Evolutionary conservation across 2,113 vertebrate species (phyloP).

Genomic region (Platichthys flesus): DNA sequence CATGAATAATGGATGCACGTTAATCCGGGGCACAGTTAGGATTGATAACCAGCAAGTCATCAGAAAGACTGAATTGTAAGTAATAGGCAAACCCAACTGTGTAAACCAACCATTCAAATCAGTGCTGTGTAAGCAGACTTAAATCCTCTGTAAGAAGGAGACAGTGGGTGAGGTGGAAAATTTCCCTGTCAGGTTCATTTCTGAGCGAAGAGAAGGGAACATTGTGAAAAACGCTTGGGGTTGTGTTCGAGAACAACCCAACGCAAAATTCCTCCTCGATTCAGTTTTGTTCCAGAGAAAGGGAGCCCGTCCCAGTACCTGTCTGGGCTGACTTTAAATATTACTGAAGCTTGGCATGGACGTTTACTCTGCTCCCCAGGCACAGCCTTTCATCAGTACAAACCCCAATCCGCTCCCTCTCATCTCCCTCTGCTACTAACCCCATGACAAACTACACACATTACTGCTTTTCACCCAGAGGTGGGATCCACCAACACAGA

Average conservation of each 20-base stretch:
- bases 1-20: constrained; percentile 45
- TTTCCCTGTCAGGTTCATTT: constrained; percentile 70
- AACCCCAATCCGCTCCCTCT: constrained; percentile 47
- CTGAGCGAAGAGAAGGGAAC: constrained; percentile 58
- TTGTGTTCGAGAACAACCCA: constrained; percentile 71
- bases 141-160: constrained; percentile 60
- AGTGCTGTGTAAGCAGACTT: constrained; percentile 60
- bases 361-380: constrained; percentile 62
- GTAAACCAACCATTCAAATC: constrained; percentile 67
- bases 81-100: constrained; percentile 68
- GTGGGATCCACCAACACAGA: constrained; percentile 9
- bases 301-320: constrained; percentile 84
- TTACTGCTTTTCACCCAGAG: neutral
- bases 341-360: constrained; percentile 87
- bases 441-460: constrained; percentile 2
- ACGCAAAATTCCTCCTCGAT: constrained; percentile 86
- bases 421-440: constrained; percentile 6
- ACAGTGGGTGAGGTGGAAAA: constrained; percentile 43
- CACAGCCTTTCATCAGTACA: constrained; percentile 64
- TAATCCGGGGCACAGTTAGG: constrained; percentile 52
- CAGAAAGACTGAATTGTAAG: constrained; percentile 59
- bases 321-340: constrained; percentile 81
- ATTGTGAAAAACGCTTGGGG: constrained; percentile 70
- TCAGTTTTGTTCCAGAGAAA: constrained; percentile 82
- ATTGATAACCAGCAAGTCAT: constrained; percentile 56